Evolutionary conservation across 2,888 invertebrate genomes (phyloP), one percentile per base, ranked within the genome.

Genomic region (Drosophila tripunctata): DNA sequence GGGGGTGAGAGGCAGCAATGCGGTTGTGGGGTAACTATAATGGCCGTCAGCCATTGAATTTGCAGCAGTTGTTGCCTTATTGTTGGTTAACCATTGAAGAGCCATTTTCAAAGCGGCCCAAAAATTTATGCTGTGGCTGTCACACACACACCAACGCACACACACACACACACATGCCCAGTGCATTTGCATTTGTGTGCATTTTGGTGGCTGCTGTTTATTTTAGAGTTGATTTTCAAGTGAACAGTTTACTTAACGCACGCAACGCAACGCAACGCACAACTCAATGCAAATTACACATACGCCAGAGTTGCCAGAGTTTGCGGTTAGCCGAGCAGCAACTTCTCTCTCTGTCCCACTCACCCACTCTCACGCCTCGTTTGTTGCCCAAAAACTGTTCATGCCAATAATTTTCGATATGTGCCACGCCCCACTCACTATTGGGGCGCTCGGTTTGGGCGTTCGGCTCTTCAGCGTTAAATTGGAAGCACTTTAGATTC

Each of bases 201-300:
- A 57, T 74, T 65, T 70, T 65, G 74, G 75, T 63, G 58, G 80
- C 66, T 73, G 77, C 62, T 87, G 83, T 86, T 86, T 86, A 80
- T 84, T 79, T 84, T 75, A 62, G 81, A 86, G 86, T 86, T 86
- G 86, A 88, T 86, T 86, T 88, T 83, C 78, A 86, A 86, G 87
- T 88, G 84, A 86, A 81, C 86, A 88, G 83, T 86, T 87, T 86
- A 83, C 86, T 80, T 81, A 87, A 79, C 86, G 78, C 75, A 67
- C 68, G 70, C 65, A 65, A 43, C 65, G 55, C 40, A 67, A 57
- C 61, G 50, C 71, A 68, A 56, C 66, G 45, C 58, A 78, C 44
- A 74, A 70, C 52, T 63, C 73, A 69, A 83, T 74, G 79, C 77
- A 77, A 84, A 84, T 87, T 77, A 87, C 85, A 79, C 77, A 84